These are phyloP conservation scores for Pluvianellus socialis DNA, from an alignment of 2,113 vertebrate species.

Conservation along the genomic window DNA sequence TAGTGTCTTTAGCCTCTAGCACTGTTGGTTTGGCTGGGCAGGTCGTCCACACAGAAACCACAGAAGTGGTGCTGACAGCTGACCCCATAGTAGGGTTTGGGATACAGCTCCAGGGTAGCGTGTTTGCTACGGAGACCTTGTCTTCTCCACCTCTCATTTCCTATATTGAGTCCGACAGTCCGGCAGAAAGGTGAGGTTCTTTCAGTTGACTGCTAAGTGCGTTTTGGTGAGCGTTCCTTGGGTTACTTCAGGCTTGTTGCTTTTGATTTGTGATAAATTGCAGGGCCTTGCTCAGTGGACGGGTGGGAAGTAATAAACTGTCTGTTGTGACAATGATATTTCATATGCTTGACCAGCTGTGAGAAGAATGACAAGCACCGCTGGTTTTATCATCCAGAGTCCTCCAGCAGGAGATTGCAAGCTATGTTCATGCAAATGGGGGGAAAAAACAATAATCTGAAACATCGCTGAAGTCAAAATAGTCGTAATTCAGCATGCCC, in stretches of 20 bases:
- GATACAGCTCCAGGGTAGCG: constrained; percentile 96
- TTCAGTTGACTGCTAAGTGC: background rate
- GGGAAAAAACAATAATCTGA: background rate
- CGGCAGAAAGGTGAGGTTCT: constrained; percentile 89
- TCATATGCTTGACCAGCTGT: constrained; percentile 49
- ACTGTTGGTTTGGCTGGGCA: constrained; percentile 95
- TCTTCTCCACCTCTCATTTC: constrained; percentile 97
- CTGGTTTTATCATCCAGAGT: constrained; percentile 40
- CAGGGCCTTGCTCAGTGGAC: background rate
- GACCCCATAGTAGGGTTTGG: constrained; percentile 94
- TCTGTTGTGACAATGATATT: constrained; percentile 52
- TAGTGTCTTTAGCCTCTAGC: constrained; percentile 96
- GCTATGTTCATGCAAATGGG: constrained; percentile 39
- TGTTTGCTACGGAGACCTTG: constrained; percentile 95
- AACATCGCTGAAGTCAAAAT: constrained; percentile 2
- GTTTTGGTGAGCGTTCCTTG: background rate
- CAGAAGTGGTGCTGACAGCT: constrained; percentile 89
- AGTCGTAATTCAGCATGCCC: background rate
- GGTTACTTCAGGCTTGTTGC: background rate
- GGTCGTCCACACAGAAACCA: constrained; percentile 97
- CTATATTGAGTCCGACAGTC: constrained; percentile 96
- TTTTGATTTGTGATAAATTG: constrained; percentile 40
- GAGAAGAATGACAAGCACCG: constrained; percentile 36
- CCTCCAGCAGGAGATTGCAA: background rate
- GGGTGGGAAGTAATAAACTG: constrained; percentile 19